phyloP scores from a whole-genome alignment of 2,888 invertebrate species.

The Anoncus sp. region DNA sequence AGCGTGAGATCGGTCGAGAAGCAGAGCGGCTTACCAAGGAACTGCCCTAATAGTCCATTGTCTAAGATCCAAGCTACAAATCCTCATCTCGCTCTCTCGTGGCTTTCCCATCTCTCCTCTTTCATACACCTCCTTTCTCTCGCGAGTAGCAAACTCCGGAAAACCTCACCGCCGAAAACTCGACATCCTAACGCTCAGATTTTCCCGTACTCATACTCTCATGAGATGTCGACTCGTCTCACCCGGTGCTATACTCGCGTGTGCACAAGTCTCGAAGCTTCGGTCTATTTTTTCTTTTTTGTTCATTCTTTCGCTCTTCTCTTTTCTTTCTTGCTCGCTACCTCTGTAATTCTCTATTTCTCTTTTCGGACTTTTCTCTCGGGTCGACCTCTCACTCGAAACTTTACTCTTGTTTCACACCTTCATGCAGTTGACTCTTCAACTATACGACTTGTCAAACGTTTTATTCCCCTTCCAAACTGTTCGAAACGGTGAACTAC shows the following conservation, averaged over 20 bases:
- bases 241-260: slow-evolving; percentile 5
- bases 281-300: slow-evolving; percentile 17
- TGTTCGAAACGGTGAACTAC: neutral
- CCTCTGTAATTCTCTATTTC: slow-evolving; percentile 43
- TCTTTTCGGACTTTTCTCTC: neutral
- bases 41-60: slow-evolving; percentile 82
- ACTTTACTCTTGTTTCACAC: slow-evolving; percentile 32
- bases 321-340: slow-evolving; percentile 12
- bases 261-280: slow-evolving; percentile 39
- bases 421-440: neutral
- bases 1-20: slow-evolving; percentile 66
- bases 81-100: slow-evolving; percentile 66
- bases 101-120: slow-evolving; percentile 47
- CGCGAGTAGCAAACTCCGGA: slow-evolving; percentile 24
- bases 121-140: slow-evolving; percentile 28
- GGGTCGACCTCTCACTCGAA: slow-evolving; percentile 29
- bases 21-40: slow-evolving; percentile 78
- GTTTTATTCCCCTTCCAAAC: neutral
- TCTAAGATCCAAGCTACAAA: slow-evolving; percentile 77
- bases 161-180: slow-evolving; percentile 38
- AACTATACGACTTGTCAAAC: neutral
- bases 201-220: slow-evolving; percentile 33
- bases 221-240: slow-evolving; percentile 13
- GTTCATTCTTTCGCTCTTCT: slow-evolving; percentile 16
- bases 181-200: slow-evolving; percentile 45